Percentiles rank a stretch among this genome's conserved stretches.
Conservation (phyloP, 1,140 invertebrate genomes). For the Galendromus occidentalis region DNA sequence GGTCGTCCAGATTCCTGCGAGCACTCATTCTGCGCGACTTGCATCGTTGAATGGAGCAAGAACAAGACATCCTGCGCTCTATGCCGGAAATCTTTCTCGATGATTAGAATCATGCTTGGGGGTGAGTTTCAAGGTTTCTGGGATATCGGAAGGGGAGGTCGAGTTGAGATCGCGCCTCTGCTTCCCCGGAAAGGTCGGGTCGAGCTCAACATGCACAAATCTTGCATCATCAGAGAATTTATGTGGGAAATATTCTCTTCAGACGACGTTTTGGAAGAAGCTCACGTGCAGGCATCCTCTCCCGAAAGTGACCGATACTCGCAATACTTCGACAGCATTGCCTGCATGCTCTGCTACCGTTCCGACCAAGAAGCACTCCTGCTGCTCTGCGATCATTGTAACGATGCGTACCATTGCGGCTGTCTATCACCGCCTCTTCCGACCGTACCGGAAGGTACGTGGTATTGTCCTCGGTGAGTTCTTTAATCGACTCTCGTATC, state of each 20-base stretch:
- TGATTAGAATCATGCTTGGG: neutral
- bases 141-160: too few species aligned
- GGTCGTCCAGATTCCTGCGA: neutral
- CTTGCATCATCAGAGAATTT: neutral
- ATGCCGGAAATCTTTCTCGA: neutral
- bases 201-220: neutral
- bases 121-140: neutral
- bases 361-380: slow-evolving; percentile 63
- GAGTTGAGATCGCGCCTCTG: too few species aligned
- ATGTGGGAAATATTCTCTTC: neutral
- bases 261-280: neutral
- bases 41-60: neutral
- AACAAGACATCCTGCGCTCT: neutral
- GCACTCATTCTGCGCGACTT: neutral
- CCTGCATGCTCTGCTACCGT: slow-evolving; percentile 45
- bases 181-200: too few species aligned
- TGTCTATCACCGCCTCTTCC: slow-evolving; percentile 50
- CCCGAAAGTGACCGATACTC: neutral
- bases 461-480: slow-evolving; percentile 49
- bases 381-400: slow-evolving; percentile 57
- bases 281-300: neutral
- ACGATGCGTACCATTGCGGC: slow-evolving; percentile 28
- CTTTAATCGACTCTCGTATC: neutral
- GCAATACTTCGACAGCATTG: neutral
- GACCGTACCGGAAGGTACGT: slow-evolving; percentile 52